Percentiles rank a stretch among this genome's conserved stretches.
These are phyloP conservation scores for Artibeus lituratus DNA, from an alignment of 2,797 vertebrate species.

Conservation along the genomic window DNA sequence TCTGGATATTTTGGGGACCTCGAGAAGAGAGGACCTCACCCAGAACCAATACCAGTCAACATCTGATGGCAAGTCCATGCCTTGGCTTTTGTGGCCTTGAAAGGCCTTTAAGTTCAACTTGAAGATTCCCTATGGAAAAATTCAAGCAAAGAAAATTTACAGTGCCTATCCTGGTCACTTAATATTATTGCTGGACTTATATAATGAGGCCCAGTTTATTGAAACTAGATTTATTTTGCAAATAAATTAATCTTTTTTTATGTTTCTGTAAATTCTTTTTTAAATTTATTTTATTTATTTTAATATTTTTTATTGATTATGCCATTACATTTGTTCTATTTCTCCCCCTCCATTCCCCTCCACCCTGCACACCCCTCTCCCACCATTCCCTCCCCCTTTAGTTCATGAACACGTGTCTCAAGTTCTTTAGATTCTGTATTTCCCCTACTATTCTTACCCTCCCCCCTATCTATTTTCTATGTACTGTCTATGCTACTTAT, in stretches of 20 bases:
- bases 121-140: neutral
- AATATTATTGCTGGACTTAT: neutral
- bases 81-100: neutral
- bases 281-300: no score
- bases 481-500: no score
- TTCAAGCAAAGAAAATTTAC: neutral
- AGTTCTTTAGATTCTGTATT: no score
- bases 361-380: no score
- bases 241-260: neutral
- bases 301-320: no score
- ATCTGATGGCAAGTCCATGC: neutral
- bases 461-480: no score
- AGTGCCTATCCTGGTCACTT: neutral
- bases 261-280: no score
- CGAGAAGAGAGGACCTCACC: neutral
- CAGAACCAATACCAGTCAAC: neutral
- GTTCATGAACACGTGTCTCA: no score
- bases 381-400: no score
- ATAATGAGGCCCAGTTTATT: neutral
- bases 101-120: neutral
- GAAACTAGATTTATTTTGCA: neutral
- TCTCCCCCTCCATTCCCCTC: no score
- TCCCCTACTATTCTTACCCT: no score
- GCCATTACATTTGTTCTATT: no score
- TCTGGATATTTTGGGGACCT: neutral